phyloP scores from a whole-genome alignment of 2,888 invertebrate species.

The Pilophorus perplexus region DNA sequence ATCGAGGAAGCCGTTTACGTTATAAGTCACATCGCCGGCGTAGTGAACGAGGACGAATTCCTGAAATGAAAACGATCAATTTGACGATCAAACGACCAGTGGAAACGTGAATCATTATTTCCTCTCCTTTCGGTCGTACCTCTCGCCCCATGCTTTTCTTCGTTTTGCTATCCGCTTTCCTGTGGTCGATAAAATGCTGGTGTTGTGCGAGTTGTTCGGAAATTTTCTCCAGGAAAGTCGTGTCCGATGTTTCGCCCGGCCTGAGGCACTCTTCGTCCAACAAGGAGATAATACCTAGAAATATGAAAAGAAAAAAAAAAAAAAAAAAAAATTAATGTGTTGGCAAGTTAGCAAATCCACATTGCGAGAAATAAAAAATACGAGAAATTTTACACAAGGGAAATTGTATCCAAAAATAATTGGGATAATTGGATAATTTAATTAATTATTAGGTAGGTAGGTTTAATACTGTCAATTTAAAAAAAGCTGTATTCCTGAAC shows the following conservation, averaged over 20 bases:
- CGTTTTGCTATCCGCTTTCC: slow-evolving; percentile 71
- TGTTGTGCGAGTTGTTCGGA: slow-evolving; percentile 70
- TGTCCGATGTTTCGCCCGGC: slow-evolving; percentile 82
- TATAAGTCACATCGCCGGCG: slow-evolving; percentile 91
- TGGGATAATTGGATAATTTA: no score
- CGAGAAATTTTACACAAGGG: no score
- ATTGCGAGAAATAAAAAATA: slow-evolving; percentile 20
- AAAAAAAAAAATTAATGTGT: no score
- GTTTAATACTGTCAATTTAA: neutral
- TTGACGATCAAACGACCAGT: no score
- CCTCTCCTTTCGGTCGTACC: slow-evolving; percentile 54
- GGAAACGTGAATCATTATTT: neutral
- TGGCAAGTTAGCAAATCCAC: slow-evolving; percentile 14
- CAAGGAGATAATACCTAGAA: slow-evolving; percentile 71
- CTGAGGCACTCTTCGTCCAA: slow-evolving; percentile 90
- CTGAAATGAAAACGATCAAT: slow-evolving; percentile 54
- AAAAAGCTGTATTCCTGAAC: no score
- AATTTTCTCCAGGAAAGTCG: slow-evolving; percentile 78
- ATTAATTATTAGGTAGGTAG: neutral
- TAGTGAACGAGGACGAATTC: slow-evolving; percentile 89
- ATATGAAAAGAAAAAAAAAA: neutral
- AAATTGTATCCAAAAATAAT: no score
- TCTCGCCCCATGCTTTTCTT: slow-evolving; percentile 82
- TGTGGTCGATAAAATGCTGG: slow-evolving; percentile 79
- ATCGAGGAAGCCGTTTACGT: slow-evolving; percentile 80